Evolutionary conservation across 2,888 invertebrate species (phyloP), one percentile per base, ranked within the genome.

Genomic region (Tenthredo amoena): DNA sequence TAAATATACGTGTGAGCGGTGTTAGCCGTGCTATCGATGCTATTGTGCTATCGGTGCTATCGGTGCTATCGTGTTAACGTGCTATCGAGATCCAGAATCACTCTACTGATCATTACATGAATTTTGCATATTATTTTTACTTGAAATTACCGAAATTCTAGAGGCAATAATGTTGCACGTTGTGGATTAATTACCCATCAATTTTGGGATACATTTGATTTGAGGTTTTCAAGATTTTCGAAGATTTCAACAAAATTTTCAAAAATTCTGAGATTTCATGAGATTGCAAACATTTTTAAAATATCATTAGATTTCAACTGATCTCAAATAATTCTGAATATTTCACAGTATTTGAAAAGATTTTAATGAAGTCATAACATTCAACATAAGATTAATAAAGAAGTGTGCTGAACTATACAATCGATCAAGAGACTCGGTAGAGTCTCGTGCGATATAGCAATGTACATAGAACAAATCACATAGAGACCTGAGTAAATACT

Each of bases 251-350:
- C 37, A 37, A 37, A 6, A 37, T 37, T 37, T 37, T 6, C 2
- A 37, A 37, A 37, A 37, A 37, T 37, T 37, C 6, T 37, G 6
- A 6, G 55, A 55, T 55, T 55, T 55, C 55, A 15, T n/a, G 12
- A 55, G 55, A 12, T 55, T 55, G 55, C 55, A n/a, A 55, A 55
- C 4, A 55, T 55, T 55, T n/a, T 55, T 15, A 55, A 12, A 55
- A 18, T 5, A 62, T 21, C 21, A 62, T 21, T n/a, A 62, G 7
- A 62, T 62, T 62, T 62, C 62, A 26, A 18, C n/a, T 62, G 21
- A 62, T n/a, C 62, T 62, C 62, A 62, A 62, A 62, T n/a, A 62
- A 21, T 62, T 62, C 62, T 26, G 26, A 62, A 62, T n/a, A 62
- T 62, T 62, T 62, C 62, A 62, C 62, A 62, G 21, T 3, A 10